Conservation (phyloP, 2,797 vertebrate species). For the Enteromius mattozi region DNA sequence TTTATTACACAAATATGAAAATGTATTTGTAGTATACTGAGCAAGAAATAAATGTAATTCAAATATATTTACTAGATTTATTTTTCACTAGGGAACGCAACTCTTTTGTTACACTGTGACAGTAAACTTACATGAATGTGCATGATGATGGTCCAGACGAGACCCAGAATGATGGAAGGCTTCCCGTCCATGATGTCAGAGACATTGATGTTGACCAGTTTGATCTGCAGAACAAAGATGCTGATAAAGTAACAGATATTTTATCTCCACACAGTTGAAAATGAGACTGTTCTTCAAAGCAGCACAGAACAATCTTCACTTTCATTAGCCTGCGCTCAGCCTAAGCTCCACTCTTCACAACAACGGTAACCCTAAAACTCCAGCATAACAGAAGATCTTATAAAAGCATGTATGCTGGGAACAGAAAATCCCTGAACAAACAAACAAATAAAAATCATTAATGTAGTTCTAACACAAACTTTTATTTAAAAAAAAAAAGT, state of each 20-base stretch:
- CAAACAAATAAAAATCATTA: neutral
- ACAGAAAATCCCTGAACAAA: neutral
- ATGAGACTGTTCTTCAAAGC: neutral
- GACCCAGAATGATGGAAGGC: conserved; percentile 94
- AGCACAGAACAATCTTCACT: neutral
- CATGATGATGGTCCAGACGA: conserved; percentile 96
- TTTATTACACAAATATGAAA: too few relatives aligned
- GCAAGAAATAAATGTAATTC: too few relatives aligned
- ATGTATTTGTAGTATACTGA: too few relatives aligned
- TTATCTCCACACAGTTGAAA: neutral
- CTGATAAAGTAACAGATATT: conserved; percentile 2
- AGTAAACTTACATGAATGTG: conserved; percentile 91
- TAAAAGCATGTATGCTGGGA: neutral
- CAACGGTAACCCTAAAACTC: neutral
- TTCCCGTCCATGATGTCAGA: conserved; percentile 93
- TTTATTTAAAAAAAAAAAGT: too few relatives aligned
- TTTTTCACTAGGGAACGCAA: neutral
- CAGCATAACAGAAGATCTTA: neutral
- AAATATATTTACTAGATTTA: too few relatives aligned
- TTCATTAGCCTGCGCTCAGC: neutral
- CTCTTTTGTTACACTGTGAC: neutral
- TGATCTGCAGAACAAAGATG: conserved; percentile 80
- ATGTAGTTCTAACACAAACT: neutral
- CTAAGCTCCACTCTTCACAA: neutral
- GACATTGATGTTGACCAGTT: conserved; percentile 97